Evolutionary conservation across 2,797 vertebrate species (phyloP).

Genomic region (Vireo griseus): DNA sequence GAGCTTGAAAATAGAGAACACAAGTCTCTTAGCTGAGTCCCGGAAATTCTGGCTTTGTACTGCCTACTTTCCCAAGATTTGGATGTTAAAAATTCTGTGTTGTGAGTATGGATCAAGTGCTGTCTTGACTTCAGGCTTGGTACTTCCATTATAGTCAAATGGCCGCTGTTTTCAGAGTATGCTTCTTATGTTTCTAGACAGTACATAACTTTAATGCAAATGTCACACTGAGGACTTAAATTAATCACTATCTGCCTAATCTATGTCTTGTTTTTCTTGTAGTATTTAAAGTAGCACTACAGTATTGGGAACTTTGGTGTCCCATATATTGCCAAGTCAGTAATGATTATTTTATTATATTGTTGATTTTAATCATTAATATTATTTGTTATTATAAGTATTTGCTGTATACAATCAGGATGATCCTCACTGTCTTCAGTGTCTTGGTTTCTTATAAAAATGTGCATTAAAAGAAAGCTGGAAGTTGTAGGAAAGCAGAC

Average conservation of each 20-base stretch:
- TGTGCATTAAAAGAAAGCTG: not conserved
- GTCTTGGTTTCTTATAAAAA: not conserved
- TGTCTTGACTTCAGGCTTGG: not conserved
- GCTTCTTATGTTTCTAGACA: not conserved
- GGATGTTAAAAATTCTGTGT: not conserved
- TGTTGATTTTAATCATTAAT: not conserved
- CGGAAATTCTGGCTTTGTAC: not conserved
- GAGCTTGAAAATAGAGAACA: not conserved
- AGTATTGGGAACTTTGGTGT: not conserved
- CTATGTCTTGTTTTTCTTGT: not conserved
- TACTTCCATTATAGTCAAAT: not conserved
- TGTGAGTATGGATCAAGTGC: accelerated
- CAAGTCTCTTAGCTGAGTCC: not conserved
- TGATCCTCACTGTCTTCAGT: not conserved
- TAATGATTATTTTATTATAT: not conserved
- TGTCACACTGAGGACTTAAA: not conserved
- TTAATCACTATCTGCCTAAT: not conserved
- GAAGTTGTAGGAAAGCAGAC: not conserved
- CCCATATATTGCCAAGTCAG: not conserved
- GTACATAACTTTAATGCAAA: not conserved
- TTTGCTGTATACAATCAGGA: not conserved
- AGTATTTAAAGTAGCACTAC: not conserved
- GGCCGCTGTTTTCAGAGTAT: not conserved
- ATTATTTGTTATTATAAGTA: not conserved
- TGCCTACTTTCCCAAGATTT: not conserved